Evolutionary conservation across 92 coral and sea anemone genomes (phyloP).

Genomic region (Siderastrea radians): DNA sequence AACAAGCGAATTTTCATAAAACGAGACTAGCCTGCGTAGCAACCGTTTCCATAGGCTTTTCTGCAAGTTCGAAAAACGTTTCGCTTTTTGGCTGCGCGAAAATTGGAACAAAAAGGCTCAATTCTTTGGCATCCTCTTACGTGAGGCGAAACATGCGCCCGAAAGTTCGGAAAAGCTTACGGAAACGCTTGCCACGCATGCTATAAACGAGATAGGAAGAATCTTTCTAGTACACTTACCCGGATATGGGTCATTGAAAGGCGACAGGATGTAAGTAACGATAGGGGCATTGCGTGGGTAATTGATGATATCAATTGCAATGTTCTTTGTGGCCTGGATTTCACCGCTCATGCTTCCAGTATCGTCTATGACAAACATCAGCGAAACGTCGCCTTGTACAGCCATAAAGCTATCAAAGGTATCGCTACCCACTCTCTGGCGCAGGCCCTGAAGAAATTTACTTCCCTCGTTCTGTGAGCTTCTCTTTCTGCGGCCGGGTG

Average conservation of each 20-base stretch:
- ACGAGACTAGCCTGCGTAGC: too few relatives aligned
- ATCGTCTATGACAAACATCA: slow-evolving; percentile 95
- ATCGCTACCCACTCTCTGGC: slow-evolving; percentile 60
- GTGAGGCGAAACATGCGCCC: too few relatives aligned
- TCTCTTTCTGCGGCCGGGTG: slow-evolving; percentile 59
- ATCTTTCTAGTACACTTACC: slow-evolving; percentile 1
- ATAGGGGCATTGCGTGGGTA: slow-evolving; percentile 82
- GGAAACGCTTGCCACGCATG: too few relatives aligned
- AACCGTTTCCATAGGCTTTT: too few relatives aligned
- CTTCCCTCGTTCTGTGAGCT: slow-evolving; percentile 65
- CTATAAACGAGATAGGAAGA: too few relatives aligned
- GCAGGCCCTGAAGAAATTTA: slow-evolving; percentile 72
- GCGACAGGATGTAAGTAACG: slow-evolving; percentile 82
- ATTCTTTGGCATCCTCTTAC: too few relatives aligned
- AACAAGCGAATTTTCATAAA: too few relatives aligned
- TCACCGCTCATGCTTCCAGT: slow-evolving; percentile 93
- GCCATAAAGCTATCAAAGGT: slow-evolving; percentile 89
- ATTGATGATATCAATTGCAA: slow-evolving; percentile 85
- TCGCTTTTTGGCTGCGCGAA: too few relatives aligned
- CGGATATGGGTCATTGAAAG: slow-evolving; percentile 88
- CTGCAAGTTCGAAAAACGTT: too few relatives aligned
- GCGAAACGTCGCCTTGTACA: slow-evolving; percentile 90
- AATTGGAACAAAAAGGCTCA: too few relatives aligned
- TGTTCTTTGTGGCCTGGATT: slow-evolving; percentile 81
- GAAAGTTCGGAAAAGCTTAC: too few relatives aligned